Evolutionary conservation across 2,113 vertebrate genomes (phyloP), one percentile per base, ranked within the genome.

Genomic region (Anguilla japonica): DNA sequence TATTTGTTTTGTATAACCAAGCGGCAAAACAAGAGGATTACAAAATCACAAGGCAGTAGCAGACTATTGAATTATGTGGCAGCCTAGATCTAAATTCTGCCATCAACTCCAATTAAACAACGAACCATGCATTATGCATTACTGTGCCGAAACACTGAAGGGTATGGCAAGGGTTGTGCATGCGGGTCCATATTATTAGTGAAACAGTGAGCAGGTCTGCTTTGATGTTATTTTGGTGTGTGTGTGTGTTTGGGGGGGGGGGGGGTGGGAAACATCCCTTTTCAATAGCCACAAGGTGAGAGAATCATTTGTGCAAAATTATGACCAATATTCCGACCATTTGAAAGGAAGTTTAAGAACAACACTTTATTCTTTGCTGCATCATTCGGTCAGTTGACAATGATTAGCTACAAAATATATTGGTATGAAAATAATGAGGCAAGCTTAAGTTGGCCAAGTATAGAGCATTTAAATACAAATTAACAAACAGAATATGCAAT

Each of bases 301-400:
- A 57, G 50, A 53, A 53, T 53, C 13, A 1, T 53, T 53, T 53
- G 50, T 13, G 50, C 9, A 53, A 53, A 67, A 60, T 26, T 26
- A 67, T 2, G 20, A 2, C 50, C 8, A 67, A 22, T 22, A 26
- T 26, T 67, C 18, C 26, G 18, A 67, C 60, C 18, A 79, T 14
- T 79, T 79, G 18, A 41, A 67, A 67, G 29, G 22, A 67, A 46
- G 29, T 50, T 91, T 14, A 20, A 40, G 84, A 91, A 89, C 83
- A 81, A 93, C 91, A 93, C 88, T 95, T 94, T 95, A 95, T 94
- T 95, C 88, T 91, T 93, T 88, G 93, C 91, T 91, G 91, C 91
- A 93, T 91, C 90, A 87, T 78, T 90, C 85, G 82, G 86, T 88
- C 88, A 88, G 88, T 86, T 56, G 92, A 94, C 89, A 88, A 93